Base-by-base conservation (phyloP, 2,113 vertebrate species). In the Telmatochromis brachygnathus region DNA sequence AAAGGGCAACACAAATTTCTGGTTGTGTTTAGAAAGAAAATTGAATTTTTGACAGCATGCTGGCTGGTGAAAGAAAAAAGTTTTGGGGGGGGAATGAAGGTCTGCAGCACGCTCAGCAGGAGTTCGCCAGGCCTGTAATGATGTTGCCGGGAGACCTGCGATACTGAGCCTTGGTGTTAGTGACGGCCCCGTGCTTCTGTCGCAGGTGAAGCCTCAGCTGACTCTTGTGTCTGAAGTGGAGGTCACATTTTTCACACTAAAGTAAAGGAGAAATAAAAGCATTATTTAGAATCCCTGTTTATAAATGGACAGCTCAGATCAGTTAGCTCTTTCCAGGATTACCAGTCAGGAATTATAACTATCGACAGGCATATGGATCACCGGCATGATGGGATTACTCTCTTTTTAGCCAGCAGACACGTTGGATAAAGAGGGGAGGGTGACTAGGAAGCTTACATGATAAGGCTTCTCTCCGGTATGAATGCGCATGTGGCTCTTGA, bases 181-280 rank as follows among this genome's bases (percentile, higher is more conserved):
- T 99, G 95, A 99, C 97, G 35, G 98, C 98, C 0, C 98, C 99
- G 2, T 99, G 99, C 93, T 99, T 99, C 97, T 99, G 99, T 73
- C 98, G 97, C 51, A 99, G 95, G 81, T 99, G 99, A 58, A 99
- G 97, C 89, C 98, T 96, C 90, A 99, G 97, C 93, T 99, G 99
- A 95, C 99, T 99, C 96, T 99, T 99, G 97, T 99, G 99, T 92
- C 99, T 97, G 92, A 99, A 99, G 94, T 98, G 99, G 81, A 99
- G 96, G 95, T 99, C 98, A 91, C 99, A 99, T 92, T 97, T 99
- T 96, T 99, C 99, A 93, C 99, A 99, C 99, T 99, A 89, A 28
- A 0, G 55, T 81, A 58, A 84, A 11, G 4, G 85, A 13, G 23
- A 23, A 82, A 70, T 19, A 23, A 7, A 54, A 55, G 7, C 15